Evolutionary conservation across 2,888 invertebrate genomes (phyloP).

Genomic region (Tachina lurida): DNA sequence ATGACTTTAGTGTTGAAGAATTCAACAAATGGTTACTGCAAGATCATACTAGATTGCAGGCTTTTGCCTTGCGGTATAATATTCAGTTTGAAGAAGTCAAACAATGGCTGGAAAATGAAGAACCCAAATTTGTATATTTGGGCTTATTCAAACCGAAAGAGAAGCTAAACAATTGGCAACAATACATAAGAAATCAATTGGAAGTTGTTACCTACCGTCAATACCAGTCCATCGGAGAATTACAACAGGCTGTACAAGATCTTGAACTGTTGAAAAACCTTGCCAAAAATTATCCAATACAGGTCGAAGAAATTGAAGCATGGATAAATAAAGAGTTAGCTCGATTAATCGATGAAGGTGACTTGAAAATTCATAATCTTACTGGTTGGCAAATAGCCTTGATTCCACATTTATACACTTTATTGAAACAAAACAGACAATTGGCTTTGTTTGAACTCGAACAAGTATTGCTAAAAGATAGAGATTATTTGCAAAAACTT

Average conservation of each 20-base stretch:
- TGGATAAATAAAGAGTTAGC: slow-evolving; percentile 80
- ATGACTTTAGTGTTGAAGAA: slow-evolving; percentile 79
- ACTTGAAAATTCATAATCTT: slow-evolving; percentile 79
- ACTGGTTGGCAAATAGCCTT: slow-evolving; percentile 80
- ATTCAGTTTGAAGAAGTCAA: slow-evolving; percentile 80
- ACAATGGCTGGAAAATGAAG: slow-evolving; percentile 79
- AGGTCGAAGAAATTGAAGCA: slow-evolving; percentile 79
- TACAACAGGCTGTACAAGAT: slow-evolving; percentile 79
- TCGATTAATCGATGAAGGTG: slow-evolving; percentile 79
- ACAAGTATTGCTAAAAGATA: slow-evolving; percentile 77
- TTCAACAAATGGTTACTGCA: slow-evolving; percentile 79
- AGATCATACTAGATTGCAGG: slow-evolving; percentile 78
- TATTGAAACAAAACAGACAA: slow-evolving; percentile 77
- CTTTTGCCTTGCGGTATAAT: slow-evolving; percentile 79
- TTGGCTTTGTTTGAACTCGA: slow-evolving; percentile 79
- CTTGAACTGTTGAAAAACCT: slow-evolving; percentile 77
- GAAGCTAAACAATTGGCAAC: slow-evolving; percentile 80
- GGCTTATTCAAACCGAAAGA: slow-evolving; percentile 79
- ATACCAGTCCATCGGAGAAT: slow-evolving; percentile 79
- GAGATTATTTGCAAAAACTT: slow-evolving; percentile 79
- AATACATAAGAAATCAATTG: slow-evolving; percentile 78
- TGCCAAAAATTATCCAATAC: slow-evolving; percentile 79
- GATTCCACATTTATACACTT: slow-evolving; percentile 76
- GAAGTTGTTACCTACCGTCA: slow-evolving; percentile 78
- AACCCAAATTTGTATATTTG: slow-evolving; percentile 78